Base-by-base conservation (phyloP, 2,888 invertebrate genomes). In the Kryphioiulus occultus region DNA sequence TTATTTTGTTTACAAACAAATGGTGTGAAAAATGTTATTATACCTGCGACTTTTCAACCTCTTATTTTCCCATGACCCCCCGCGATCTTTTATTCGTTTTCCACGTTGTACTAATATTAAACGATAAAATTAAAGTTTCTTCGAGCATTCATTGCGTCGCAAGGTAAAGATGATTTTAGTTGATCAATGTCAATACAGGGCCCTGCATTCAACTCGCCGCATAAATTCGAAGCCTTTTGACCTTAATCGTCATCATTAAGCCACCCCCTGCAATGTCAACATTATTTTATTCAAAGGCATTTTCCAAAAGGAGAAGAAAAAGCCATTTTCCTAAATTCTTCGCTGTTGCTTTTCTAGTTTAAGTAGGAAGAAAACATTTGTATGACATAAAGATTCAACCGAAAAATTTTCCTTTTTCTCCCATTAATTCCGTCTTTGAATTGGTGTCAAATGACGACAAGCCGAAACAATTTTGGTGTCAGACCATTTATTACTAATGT, bases 351-450 rank as follows among this genome's bases (percentile, higher is more conserved):
- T 68, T 78, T 26, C 78, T 78, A 78, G 78, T 30, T 78, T 78
- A 78, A 78, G 78, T 78, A 78, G 78, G 78, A 78, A 78, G 78
- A 78, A 78, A 78, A 78, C 78, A 78, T 78, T 78, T 78, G 78
- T 78, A 78, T 78, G 78, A 78, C 78, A 78, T 78, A 78, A 78
- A 78, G 78, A 78, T 78, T 78, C 78, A 78, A 78, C 78, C 30
- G 30, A 30, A 78, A 78, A 78, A 32, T 32, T 78, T 78, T 30
- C 26, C 30, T 30, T 78, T 78, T 32, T 30, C 30, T 15, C 78
- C 30, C 78, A 78, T 78, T 78, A 30, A 78, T 78, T 78, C 30
- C 78, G 30, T 78, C 78, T 30, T 26, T 30, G 78, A 78, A 78
- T 30, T 78, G 78, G 78, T 78, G 78, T 78, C 78, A 78, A 78